Evolutionary conservation across 2,113 vertebrate genomes (phyloP).

Genomic region (Labeo catla): DNA sequence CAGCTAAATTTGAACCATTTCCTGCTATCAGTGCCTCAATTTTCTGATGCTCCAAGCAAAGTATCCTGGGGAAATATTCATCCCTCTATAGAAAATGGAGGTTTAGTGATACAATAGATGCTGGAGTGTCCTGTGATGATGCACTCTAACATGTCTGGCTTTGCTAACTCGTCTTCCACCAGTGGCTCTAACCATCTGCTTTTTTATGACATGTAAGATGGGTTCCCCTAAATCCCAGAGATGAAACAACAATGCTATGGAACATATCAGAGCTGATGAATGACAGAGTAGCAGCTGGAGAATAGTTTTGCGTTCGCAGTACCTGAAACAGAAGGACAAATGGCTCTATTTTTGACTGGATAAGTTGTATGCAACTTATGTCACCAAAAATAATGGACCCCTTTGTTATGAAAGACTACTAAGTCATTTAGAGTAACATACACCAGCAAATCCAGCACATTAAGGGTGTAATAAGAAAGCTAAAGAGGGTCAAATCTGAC

Average conservation of each 20-base stretch:
- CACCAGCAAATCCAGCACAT: background rate
- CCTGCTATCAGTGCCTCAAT: slow-evolving; percentile 7
- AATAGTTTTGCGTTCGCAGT: slow-evolving; percentile 67
- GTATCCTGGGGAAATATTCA: background rate
- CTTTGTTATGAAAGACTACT: background rate
- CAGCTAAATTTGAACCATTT: slow-evolving; percentile 11
- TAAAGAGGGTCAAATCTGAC: background rate
- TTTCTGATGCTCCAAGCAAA: slow-evolving; percentile 17
- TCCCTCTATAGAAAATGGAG: background rate
- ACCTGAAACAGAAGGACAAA: slow-evolving; percentile 68
- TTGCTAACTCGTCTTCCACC: slow-evolving; percentile 52
- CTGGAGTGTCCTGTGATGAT: background rate
- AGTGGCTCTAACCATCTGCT: slow-evolving; percentile 39
- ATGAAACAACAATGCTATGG: slow-evolving; percentile 51
- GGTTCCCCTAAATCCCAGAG: slow-evolving; percentile 61
- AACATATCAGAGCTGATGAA: slow-evolving; percentile 66
- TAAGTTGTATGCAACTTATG: background rate
- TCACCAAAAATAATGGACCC: background rate
- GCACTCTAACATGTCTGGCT: slow-evolving; percentile 52
- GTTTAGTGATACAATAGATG: background rate
- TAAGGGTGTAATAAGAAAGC: background rate
- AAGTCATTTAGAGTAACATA: background rate
- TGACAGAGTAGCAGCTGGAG: slow-evolving; percentile 53
- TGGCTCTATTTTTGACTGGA: background rate
- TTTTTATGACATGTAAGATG: slow-evolving; percentile 62